Percentiles rank a stretch among this genome's conserved stretches.
phyloP scores from a whole-genome alignment of 2,113 vertebrate genomes.

The Anarhynchus alexandrinus region DNA sequence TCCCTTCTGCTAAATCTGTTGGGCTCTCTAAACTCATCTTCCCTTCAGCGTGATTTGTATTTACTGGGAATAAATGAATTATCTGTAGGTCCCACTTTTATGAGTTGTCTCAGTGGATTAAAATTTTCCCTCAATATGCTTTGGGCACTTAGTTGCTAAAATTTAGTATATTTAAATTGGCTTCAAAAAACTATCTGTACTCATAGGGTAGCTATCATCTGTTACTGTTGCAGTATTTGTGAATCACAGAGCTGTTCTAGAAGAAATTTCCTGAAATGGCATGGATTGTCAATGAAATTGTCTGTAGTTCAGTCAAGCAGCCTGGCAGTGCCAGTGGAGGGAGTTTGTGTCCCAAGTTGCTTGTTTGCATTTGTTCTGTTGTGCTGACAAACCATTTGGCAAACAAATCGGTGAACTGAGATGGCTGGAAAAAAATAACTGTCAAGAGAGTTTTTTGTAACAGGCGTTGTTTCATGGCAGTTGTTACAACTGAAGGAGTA shows the following conservation, averaged over 20 bases:
- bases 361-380: background rate
- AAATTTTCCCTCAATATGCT: background rate
- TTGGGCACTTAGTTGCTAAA: background rate
- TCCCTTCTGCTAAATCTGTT: background rate
- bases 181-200: background rate
- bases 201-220: background rate
- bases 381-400: background rate
- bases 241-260: accelerated
- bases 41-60: background rate
- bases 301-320: background rate
- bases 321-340: background rate
- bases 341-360: background rate
- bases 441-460: background rate
- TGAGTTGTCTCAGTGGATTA: background rate
- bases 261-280: background rate
- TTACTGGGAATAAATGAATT: background rate
- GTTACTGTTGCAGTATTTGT: background rate
- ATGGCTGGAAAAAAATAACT: background rate
- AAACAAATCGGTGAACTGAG: background rate
- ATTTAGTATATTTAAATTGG: background rate
- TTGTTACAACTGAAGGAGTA: background rate
- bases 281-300: background rate
- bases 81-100: background rate
- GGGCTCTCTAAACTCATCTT: background rate
- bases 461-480: background rate